These are phyloP conservation scores for Coregonus sp. DNA, from an alignment of 2,797 vertebrate species.

Conservation along the genomic window DNA sequence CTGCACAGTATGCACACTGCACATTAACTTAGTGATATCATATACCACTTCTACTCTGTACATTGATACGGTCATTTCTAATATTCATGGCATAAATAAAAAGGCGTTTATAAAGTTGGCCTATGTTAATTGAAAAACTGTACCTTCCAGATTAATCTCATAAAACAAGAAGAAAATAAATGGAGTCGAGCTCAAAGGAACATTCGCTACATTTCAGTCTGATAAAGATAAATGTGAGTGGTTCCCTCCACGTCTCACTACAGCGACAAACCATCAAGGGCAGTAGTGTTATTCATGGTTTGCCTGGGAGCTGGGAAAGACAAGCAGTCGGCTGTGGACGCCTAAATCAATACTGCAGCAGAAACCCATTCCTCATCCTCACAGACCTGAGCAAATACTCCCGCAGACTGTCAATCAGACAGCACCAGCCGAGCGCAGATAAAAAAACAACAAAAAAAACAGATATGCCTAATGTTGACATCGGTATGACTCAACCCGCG, in stretches of 20 bases:
- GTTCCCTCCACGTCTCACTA: slow-evolving; percentile 11
- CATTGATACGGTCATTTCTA: too few relatives aligned
- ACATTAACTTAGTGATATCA: too few relatives aligned
- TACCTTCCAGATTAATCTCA: background rate
- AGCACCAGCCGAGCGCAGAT: background rate
- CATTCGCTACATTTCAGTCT: background rate
- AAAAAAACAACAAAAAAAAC: slow-evolving; percentile 18
- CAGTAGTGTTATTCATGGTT: slow-evolving; percentile 26
- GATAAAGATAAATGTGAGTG: background rate
- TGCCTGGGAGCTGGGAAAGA: slow-evolving; percentile 14
- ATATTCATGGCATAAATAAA: too few relatives aligned
- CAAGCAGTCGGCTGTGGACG: slow-evolving; percentile 13
- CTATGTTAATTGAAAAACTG: background rate
- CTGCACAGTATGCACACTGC: too few relatives aligned
- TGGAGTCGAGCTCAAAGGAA: background rate
- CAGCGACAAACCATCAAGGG: background rate
- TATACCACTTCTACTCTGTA: too few relatives aligned
- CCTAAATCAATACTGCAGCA: slow-evolving; percentile 51
- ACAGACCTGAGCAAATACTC: background rate
- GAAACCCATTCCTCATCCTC: slow-evolving; percentile 13
- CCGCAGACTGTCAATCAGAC: slow-evolving; percentile 37
- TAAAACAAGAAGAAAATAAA: background rate
- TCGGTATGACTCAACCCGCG: background rate
- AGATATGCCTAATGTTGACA: background rate
- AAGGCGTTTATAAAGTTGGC: too few relatives aligned